Conservation (phyloP, 1,140 invertebrate species). For the Sinella curviseta region DNA sequence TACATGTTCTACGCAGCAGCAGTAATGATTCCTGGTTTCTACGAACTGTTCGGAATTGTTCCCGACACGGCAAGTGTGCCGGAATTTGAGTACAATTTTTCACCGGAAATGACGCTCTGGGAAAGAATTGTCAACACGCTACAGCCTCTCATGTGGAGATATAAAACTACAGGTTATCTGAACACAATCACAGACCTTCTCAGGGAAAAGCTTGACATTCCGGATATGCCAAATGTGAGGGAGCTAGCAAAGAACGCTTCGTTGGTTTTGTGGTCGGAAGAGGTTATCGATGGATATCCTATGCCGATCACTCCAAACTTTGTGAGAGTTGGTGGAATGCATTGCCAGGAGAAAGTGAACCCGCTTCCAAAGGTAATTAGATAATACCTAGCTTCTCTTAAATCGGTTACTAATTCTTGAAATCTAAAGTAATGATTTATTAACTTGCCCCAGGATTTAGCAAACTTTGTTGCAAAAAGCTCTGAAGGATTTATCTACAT, state of each 20-base stretch:
- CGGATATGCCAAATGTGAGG: conserved; percentile 42
- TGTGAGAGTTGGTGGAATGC: conserved; percentile 65
- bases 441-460: conserved; percentile 9
- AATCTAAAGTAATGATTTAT: neutral
- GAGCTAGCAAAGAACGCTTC: conserved; percentile 50
- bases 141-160: conserved; percentile 13
- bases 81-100: conserved; percentile 20
- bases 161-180: neutral
- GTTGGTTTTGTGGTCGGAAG: conserved; percentile 61
- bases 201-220: conserved; percentile 13
- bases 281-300: conserved; percentile 58
- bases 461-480: neutral
- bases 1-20: conserved; percentile 24
- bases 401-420: neutral
- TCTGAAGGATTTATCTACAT: conserved; percentile 32
- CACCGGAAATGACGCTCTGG: conserved; percentile 9
- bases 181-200: conserved; percentile 28
- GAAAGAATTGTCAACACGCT: conserved; percentile 28
- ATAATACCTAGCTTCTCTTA: neutral
- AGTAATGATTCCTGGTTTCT: neutral
- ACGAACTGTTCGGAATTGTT: conserved; percentile 29
- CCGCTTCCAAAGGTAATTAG: conserved; percentile 29
- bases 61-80: conserved; percentile 29
- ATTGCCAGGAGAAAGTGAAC: conserved; percentile 46
- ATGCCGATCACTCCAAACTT: conserved; percentile 61